Evolutionary conservation across 2,113 vertebrate genomes (phyloP).

Genomic region (Psephotus haematonotus): DNA sequence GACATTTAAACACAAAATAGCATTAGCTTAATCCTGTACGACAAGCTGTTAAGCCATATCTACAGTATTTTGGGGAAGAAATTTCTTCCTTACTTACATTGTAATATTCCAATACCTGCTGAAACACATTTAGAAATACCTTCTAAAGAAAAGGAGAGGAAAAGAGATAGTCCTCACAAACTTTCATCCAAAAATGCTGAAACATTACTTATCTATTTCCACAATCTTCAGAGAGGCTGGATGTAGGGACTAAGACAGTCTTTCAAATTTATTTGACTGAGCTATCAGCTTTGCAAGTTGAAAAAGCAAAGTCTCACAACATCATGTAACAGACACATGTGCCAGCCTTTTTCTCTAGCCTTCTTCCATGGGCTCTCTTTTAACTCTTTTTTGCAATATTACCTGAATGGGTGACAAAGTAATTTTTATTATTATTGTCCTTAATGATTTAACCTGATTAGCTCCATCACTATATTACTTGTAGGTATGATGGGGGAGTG

Average conservation of each 20-base stretch:
- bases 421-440: not conserved
- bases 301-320: not conserved
- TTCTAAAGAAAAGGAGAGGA: not conserved
- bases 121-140: not conserved
- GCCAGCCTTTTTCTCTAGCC: not conserved
- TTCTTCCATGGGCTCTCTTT: not conserved
- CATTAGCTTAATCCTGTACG: not conserved
- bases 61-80: not conserved
- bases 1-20: not conserved
- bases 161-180: not conserved
- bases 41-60: not conserved
- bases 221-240: not conserved
- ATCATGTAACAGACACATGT: not conserved
- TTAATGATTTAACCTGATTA: not conserved
- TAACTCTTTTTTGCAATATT: not conserved
- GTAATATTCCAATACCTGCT: not conserved
- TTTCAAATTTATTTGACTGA: not conserved
- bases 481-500: not conserved
- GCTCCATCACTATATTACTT: not conserved
- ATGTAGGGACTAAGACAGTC: not conserved
- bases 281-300: not conserved
- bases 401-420: not conserved
- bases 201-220: not conserved
- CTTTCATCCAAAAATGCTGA: not conserved
- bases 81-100: not conserved